phyloP scores from a whole-genome alignment of 2,113 vertebrate species.

The Phalacrocorax aristotelis region DNA sequence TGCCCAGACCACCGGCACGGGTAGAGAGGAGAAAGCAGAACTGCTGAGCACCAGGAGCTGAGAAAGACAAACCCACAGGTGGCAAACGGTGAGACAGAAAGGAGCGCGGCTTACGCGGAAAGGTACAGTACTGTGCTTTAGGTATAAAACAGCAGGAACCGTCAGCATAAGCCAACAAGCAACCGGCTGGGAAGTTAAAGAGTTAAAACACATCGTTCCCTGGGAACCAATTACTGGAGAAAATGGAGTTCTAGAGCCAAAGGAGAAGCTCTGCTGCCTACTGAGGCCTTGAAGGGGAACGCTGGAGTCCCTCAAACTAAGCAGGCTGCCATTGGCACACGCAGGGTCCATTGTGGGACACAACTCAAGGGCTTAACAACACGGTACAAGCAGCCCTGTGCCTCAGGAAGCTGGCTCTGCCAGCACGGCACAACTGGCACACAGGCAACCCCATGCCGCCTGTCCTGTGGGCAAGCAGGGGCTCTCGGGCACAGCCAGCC shows the following conservation, averaged over 20 bases:
- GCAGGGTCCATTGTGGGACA: neutral
- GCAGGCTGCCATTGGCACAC: neutral
- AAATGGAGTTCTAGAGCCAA: neutral
- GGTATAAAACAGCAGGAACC: neutral
- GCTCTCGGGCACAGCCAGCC: neutral
- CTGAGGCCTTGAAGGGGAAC: neutral
- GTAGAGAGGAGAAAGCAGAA: conserved; percentile 99
- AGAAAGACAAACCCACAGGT: conserved; percentile 51
- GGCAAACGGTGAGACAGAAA: neutral
- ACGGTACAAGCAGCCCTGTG: accelerated
- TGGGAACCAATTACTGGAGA: neutral
- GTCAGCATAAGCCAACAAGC: accelerated
- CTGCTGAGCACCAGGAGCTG: conserved; percentile 97
- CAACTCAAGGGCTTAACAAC: accelerated
- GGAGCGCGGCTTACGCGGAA: neutral
- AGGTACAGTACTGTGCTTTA: neutral
- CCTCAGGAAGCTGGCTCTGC: neutral
- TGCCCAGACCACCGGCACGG: conserved; percentile 93
- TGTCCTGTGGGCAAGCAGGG: accelerated
- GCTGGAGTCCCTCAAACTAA: neutral
- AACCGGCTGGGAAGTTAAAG: neutral
- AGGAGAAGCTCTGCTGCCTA: neutral
- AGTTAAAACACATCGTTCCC: neutral
- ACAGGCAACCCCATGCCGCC: accelerated
- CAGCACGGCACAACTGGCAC: accelerated